Percentiles rank a stretch among this genome's conserved stretches.
phyloP scores from a whole-genome alignment of 1,140 invertebrate genomes.

The Piezodorus guildinii region DNA sequence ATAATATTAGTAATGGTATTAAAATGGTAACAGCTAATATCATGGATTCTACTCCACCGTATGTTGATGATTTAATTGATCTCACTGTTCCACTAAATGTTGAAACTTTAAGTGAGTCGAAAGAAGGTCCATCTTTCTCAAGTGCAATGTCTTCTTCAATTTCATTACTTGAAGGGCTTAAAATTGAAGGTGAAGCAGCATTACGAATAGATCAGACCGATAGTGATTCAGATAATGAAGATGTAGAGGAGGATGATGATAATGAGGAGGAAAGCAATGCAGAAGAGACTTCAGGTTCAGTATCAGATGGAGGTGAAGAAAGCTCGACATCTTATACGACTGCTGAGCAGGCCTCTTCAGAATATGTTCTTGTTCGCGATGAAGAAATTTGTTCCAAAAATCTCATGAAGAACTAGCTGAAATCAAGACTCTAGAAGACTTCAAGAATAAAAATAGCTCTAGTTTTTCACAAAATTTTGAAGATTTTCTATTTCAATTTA shows the following conservation, averaged over 20 bases:
- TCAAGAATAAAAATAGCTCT: neutral
- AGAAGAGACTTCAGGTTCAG: no score
- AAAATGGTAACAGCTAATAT: no score
- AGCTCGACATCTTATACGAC: no score
- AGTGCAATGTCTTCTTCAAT: neutral
- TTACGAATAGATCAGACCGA: constrained; percentile 2
- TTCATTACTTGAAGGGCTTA: no score
- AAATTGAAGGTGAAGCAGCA: neutral
- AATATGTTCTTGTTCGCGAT: no score
- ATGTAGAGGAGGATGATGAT: neutral
- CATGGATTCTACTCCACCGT: no score
- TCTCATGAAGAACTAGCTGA: neutral
- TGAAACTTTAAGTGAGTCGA: neutral
- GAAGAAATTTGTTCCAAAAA: neutral
- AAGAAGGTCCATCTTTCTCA: neutral
- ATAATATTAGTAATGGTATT: no score
- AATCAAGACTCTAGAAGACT: neutral
- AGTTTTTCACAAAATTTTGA: neutral
- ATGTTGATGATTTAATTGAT: no score
- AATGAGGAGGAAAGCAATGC: neutral
- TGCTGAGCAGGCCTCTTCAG: no score
- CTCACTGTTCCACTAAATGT: neutral
- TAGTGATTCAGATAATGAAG: constrained; percentile 10
- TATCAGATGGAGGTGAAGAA: no score
- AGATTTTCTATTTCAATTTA: neutral